These are phyloP conservation scores for Ferdinandea cuprea DNA, from an alignment of 2,888 invertebrate genomes.

Conservation along the genomic window DNA sequence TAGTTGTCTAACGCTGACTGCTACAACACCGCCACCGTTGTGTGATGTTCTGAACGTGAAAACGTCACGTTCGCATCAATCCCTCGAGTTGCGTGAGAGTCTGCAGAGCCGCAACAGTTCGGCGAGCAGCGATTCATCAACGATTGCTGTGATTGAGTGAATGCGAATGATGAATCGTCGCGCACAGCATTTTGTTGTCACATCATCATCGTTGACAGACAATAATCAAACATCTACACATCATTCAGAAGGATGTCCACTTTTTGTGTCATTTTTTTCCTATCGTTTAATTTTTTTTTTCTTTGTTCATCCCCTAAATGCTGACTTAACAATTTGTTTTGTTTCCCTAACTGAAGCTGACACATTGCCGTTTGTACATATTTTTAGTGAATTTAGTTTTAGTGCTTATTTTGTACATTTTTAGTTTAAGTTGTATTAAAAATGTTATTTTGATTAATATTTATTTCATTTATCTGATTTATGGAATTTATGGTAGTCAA, in stretches of 20 bases:
- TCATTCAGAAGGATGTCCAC: slow-evolving; percentile 21
- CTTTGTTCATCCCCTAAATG: background rate
- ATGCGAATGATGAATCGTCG: background rate
- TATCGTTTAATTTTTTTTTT: too few species aligned
- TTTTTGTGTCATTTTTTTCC: background rate
- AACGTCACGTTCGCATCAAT: slow-evolving; percentile 69
- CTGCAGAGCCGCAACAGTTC: slow-evolving; percentile 62
- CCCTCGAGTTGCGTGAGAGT: slow-evolving; percentile 63
- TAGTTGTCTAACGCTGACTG: slow-evolving; percentile 63
- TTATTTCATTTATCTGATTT: too few species aligned
- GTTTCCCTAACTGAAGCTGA: too few species aligned
- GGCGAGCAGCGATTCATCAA: slow-evolving; percentile 62
- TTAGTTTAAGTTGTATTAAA: too few species aligned
- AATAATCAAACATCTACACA: slow-evolving; percentile 54
- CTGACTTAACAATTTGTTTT: background rate
- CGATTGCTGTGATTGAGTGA: slow-evolving; percentile 61
- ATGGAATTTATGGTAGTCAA: too few species aligned
- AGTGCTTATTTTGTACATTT: too few species aligned
- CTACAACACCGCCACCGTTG: slow-evolving; percentile 77
- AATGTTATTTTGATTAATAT: too few species aligned
- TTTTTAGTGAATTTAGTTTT: too few species aligned
- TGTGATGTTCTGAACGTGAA: slow-evolving; percentile 58
- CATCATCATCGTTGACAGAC: slow-evolving; percentile 52
- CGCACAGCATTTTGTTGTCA: slow-evolving; percentile 34
- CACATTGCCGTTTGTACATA: too few species aligned